Percentiles rank a stretch among this genome's conserved stretches.
These are phyloP conservation scores for Enteromius unitaeniatus DNA, from an alignment of 2,797 vertebrate species.

Conservation along the genomic window DNA sequence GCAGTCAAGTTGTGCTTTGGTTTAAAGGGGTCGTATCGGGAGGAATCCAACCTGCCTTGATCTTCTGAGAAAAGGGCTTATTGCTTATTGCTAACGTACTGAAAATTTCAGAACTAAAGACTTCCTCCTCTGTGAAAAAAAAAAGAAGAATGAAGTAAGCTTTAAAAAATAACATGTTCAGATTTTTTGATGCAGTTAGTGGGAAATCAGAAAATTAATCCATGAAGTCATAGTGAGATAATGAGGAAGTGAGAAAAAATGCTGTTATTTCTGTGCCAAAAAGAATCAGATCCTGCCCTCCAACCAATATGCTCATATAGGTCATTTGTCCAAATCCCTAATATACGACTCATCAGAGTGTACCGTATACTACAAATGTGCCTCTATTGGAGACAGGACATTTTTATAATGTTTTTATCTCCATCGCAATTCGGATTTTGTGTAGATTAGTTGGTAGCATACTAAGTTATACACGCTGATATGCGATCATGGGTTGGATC, in stretches of 20 bases:
- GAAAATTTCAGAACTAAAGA: background rate
- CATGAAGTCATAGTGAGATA: background rate
- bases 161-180: slow-evolving; percentile 8
- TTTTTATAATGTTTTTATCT: no score
- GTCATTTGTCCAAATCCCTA: no score
- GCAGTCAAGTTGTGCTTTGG: slow-evolving; percentile 11
- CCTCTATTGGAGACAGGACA: no score
- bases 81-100: background rate
- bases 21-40: slow-evolving; percentile 17
- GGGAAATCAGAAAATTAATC: background rate
- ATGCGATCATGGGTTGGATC: no score
- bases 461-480: no score
- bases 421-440: no score
- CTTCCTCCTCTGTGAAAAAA: background rate
- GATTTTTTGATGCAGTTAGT: background rate
- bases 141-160: background rate
- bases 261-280: background rate
- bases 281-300: background rate
- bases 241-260: slow-evolving; percentile 6
- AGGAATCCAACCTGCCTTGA: background rate
- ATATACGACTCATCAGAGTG: no score
- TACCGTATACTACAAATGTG: no score
- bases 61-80: slow-evolving; percentile 1
- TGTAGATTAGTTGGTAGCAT: no score
- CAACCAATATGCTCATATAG: no score